Conservation (phyloP, 2,113 vertebrate genomes). For the Centropristis striata region DNA sequence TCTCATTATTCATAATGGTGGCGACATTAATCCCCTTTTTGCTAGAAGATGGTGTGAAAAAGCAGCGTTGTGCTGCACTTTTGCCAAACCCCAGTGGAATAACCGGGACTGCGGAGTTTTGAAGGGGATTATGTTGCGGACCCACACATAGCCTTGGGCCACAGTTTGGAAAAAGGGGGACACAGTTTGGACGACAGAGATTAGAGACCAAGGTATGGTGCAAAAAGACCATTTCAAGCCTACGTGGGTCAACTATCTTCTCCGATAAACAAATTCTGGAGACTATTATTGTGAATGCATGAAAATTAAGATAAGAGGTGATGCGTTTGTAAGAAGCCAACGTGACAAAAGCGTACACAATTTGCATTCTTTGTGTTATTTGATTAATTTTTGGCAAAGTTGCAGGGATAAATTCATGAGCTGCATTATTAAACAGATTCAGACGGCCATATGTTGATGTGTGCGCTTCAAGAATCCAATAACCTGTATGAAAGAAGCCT, state of each 20-base stretch:
- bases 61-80: slow-evolving; percentile 58
- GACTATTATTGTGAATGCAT: slow-evolving; percentile 35
- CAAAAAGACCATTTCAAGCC: slow-evolving; percentile 51
- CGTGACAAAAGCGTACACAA: neutral
- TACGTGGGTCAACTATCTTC: slow-evolving; percentile 52
- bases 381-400: slow-evolving; percentile 51
- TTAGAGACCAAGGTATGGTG: slow-evolving; percentile 74
- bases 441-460: slow-evolving; percentile 52
- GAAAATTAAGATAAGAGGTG: slow-evolving; percentile 49
- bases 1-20: slow-evolving; percentile 74
- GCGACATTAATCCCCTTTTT: slow-evolving; percentile 77
- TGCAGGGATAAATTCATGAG: slow-evolving; percentile 54
- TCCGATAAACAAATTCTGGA: slow-evolving; percentile 28
- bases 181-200: slow-evolving; percentile 79
- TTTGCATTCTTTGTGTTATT: slow-evolving; percentile 40
- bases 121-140: slow-evolving; percentile 78
- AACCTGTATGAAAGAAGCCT: slow-evolving; percentile 67
- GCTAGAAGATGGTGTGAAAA: slow-evolving; percentile 71
- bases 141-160: slow-evolving; percentile 79
- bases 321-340: slow-evolving; percentile 15
- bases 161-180: slow-evolving; percentile 71
- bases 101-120: slow-evolving; percentile 59
- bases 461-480: slow-evolving; percentile 51
- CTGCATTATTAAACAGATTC: slow-evolving; percentile 55
- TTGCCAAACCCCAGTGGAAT: slow-evolving; percentile 76